phyloP scores from a whole-genome alignment of 2,888 invertebrate genomes.

The Drosophila robusta region DNA sequence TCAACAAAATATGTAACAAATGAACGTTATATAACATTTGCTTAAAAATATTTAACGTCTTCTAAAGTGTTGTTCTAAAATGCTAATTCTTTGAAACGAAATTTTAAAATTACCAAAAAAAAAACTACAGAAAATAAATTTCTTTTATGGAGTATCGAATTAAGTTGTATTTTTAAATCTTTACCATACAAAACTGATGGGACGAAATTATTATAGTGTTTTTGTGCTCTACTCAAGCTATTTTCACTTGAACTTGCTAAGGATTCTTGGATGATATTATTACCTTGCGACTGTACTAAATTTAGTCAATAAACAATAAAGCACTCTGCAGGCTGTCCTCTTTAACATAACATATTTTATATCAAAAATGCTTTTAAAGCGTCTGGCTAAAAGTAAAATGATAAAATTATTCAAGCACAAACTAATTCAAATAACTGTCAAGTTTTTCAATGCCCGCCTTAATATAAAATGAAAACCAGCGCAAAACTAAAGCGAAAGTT shows the following conservation, averaged over 20 bases:
- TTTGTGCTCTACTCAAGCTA: too few relatives aligned
- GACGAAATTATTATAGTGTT: too few relatives aligned
- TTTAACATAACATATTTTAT: too few relatives aligned
- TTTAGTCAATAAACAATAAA: too few relatives aligned
- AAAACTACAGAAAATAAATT: constrained; percentile 38
- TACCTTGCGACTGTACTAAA: not conserved
- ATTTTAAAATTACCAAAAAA: constrained; percentile 52
- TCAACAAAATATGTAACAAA: constrained; percentile 7
- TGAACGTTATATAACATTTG: constrained; percentile 11
- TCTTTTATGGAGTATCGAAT: constrained; percentile 33
- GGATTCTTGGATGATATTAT: too few relatives aligned
- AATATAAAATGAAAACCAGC: constrained; percentile 62
- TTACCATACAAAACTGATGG: too few relatives aligned
- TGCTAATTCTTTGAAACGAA: constrained; percentile 28
- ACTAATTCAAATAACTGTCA: constrained; percentile 46
- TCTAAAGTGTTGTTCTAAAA: constrained; percentile 11
- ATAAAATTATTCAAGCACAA: constrained; percentile 3
- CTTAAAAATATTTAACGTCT: constrained; percentile 7
- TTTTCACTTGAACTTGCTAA: too few relatives aligned
- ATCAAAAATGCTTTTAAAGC: too few relatives aligned
- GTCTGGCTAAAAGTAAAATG: constrained; percentile 3
- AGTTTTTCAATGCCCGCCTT: constrained; percentile 42
- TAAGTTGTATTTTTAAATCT: not conserved
- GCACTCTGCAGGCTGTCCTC: too few relatives aligned
- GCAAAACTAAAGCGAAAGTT: constrained; percentile 76